These are phyloP conservation scores for Diachasmimorpha longicaudata DNA, from an alignment of 1,140 invertebrate species.

Conservation along the genomic window DNA sequence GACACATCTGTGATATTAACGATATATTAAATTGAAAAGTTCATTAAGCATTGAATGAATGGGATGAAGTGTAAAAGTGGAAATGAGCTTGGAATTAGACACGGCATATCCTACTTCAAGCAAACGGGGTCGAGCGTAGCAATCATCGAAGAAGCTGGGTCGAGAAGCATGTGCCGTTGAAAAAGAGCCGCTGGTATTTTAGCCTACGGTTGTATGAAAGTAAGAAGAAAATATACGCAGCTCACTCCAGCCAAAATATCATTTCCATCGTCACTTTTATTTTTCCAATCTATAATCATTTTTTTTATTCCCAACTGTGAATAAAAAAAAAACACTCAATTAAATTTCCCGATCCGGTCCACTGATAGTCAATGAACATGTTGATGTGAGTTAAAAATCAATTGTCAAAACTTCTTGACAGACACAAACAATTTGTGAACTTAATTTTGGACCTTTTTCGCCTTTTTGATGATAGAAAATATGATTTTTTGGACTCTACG, in stretches of 20 bases:
- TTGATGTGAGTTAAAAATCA: too few species aligned
- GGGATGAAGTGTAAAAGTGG: neutral
- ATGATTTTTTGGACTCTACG: too few species aligned
- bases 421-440: too few species aligned
- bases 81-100: slow-evolving; percentile 12
- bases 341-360: too few species aligned
- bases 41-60: neutral
- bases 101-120: slow-evolving; percentile 25
- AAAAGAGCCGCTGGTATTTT: neutral
- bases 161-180: slow-evolving; percentile 27
- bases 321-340: too few species aligned
- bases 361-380: too few species aligned
- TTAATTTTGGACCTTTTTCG: too few species aligned
- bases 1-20: neutral
- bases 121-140: slow-evolving; percentile 13
- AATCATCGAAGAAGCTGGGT: slow-evolving; percentile 19
- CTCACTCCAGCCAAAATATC: neutral
- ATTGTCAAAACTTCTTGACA: too few species aligned
- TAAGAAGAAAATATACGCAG: neutral
- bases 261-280: neutral
- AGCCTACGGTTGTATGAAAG: slow-evolving; percentile 13
- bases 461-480: too few species aligned
- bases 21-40: neutral
- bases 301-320: too few species aligned
- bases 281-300: too few species aligned